Base-by-base conservation (phyloP, 2,113 vertebrate species). In the Procavia capensis region DNA sequence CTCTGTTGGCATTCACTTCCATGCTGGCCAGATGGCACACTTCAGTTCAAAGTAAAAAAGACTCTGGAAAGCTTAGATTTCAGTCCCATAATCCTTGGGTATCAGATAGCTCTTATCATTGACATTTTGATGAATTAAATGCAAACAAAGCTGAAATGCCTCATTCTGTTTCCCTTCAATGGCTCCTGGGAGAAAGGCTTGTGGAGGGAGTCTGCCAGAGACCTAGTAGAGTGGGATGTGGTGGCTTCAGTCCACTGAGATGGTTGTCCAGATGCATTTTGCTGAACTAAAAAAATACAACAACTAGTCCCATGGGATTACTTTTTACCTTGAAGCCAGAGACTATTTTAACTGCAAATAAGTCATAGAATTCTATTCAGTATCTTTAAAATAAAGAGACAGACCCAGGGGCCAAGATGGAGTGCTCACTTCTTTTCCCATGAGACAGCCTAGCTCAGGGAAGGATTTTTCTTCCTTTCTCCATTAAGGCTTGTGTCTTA, bases 101-200 rank as follows among this genome's bases (percentile, higher is more conserved):
- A 95, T 96, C 96, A 95, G 92, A 96, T 93, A 93, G 89, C 90
- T 96, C 94, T 96, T 89, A 95, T 91, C 97, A 84, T 47, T 96
- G 95, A 97, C 94, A 97, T 96, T 91, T 95, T 97, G 97, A 97
- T 17, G 75, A 97, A 96, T 97, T 97, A 94, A 93, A 86, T 94
- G 57, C 88, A 97, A 96, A 94, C 94, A 96, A 95, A 96, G 91
- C 95, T 89, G 85, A 96, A 97, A 93, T 57, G 66, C 83, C 59
- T 96, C 36, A 8, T 96, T 94, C 93, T 3, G 2, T 80, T 95
- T 96, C 54, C 81, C 50, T 75, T 88, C 47, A 74, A 36, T 47
- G 75, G 88, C 20, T 34, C 72, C 79, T 72, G n/a, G 34, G 85
- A 88, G 63, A 88, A 64, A 83, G 68, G 47, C 92, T 39, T 76